phyloP scores from a whole-genome alignment of 2,888 invertebrate genomes.

The Troides aeacus region DNA sequence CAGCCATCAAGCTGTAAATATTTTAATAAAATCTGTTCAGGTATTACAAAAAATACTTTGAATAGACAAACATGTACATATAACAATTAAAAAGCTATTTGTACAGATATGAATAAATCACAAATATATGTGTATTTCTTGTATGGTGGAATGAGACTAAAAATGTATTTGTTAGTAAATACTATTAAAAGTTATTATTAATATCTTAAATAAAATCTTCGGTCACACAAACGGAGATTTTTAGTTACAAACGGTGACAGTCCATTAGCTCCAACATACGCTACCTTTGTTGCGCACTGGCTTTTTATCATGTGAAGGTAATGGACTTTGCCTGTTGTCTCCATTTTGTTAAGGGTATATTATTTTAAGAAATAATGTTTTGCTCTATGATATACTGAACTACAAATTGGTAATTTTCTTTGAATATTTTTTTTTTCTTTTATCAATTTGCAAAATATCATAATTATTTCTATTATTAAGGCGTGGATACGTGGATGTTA shows the following conservation, averaged over 20 bases:
- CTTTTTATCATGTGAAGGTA: slow-evolving; percentile 2
- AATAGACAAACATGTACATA: too few relatives aligned
- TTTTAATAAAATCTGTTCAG: too few relatives aligned
- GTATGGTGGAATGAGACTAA: not conserved
- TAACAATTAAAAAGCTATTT: too few relatives aligned
- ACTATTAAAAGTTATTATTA: not conserved
- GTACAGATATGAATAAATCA: too few relatives aligned
- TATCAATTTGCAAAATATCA: too few relatives aligned
- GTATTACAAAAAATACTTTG: too few relatives aligned
- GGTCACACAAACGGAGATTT: not conserved
- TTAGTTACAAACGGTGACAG: not conserved
- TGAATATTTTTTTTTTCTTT: not conserved
- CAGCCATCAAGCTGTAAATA: too few relatives aligned
- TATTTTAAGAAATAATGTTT: not conserved
- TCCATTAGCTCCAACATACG: slow-evolving; percentile 2
- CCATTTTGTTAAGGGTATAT: not conserved
- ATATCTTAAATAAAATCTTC: not conserved
- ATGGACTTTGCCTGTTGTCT: slow-evolving; percentile 3
- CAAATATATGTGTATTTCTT: too few relatives aligned
- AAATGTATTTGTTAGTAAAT: not conserved
- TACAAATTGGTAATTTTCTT: not conserved
- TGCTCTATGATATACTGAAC: not conserved
- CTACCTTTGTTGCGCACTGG: not conserved
- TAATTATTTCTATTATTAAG: too few relatives aligned
- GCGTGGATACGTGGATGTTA: too few relatives aligned